These are phyloP conservation scores for Coccyzus lansbergi DNA, from an alignment of 2,797 vertebrate genomes.

Conservation along the genomic window DNA sequence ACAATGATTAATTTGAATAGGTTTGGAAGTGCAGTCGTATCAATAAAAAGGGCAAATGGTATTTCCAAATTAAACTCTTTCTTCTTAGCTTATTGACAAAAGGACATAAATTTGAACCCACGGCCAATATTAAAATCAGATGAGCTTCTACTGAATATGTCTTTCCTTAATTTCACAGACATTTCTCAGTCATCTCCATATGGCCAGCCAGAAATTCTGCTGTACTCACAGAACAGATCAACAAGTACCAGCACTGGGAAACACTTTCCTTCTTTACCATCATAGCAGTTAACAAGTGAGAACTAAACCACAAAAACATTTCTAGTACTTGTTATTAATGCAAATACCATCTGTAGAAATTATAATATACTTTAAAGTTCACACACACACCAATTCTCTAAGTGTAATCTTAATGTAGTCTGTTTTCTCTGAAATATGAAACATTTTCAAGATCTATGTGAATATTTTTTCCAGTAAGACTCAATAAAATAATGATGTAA, in stretches of 20 bases:
- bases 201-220: background rate
- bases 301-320: background rate
- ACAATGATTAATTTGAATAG: conserved; percentile 39
- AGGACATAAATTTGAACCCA: conserved; percentile 28
- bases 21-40: conserved; percentile 42
- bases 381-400: background rate
- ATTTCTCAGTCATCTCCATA: conserved; percentile 8
- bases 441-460: background rate
- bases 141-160: conserved; percentile 22
- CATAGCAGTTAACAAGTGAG: background rate
- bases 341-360: background rate
- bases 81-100: conserved; percentile 21
- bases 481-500: background rate
- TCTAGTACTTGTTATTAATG: conserved; percentile 2
- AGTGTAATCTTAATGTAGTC: background rate
- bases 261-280: background rate
- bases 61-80: conserved; percentile 54
- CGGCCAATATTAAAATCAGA: conserved; percentile 46
- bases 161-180: conserved; percentile 28
- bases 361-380: background rate
- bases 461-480: background rate
- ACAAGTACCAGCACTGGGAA: background rate
- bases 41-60: conserved; percentile 4
- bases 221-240: background rate
- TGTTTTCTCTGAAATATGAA: background rate